phyloP scores from a whole-genome alignment of 2,113 vertebrate genomes.

The Sorex araneus region DNA sequence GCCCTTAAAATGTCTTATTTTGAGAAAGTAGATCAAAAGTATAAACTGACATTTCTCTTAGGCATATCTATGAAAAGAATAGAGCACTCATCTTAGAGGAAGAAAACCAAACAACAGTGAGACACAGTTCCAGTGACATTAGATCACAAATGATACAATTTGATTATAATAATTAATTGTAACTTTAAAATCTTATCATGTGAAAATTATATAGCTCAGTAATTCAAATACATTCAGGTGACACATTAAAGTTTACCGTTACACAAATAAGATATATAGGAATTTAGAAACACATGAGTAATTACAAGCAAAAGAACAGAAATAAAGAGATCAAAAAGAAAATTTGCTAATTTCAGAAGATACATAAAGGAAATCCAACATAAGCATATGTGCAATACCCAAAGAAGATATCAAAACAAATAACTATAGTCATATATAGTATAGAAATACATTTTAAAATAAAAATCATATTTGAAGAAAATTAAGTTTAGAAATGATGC shows the following conservation, averaged over 20 bases:
- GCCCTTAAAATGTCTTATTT: not conserved
- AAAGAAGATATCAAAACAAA: not conserved
- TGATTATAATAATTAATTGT: no score
- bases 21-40: not conserved
- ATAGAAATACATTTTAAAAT: not conserved
- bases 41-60: not conserved
- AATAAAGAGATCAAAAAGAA: not conserved
- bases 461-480: not conserved
- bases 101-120: not conserved
- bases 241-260: not conserved
- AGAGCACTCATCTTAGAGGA: not conserved
- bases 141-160: not conserved
- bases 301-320: not conserved
- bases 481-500: not conserved
- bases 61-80: not conserved
- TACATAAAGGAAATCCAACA: not conserved
- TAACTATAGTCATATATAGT: not conserved
- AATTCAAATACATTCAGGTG: no score
- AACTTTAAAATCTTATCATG: no score
- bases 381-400: not conserved
- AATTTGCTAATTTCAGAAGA: not conserved
- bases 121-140: not conserved
- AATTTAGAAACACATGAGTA: not conserved
- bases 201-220: no score
- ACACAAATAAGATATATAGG: constrained; percentile 11